Evolutionary conservation across 2,888 invertebrate genomes (phyloP), one percentile per base, ranked within the genome.

Genomic region (Apamea anceps): DNA sequence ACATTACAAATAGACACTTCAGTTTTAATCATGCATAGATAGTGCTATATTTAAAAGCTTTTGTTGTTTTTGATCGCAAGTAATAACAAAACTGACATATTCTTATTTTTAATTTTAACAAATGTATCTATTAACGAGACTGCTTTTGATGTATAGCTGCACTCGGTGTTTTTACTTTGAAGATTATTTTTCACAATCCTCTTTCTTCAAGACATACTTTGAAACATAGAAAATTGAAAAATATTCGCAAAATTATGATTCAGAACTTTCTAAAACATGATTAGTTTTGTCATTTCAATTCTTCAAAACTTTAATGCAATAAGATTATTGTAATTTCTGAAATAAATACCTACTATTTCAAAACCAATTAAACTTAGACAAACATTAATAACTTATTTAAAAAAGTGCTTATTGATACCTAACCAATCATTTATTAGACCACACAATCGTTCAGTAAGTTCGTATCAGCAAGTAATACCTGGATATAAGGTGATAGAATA

Each of bases 201-300:
- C 42, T 67, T 6, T 32, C 32, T 76, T 48, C 3, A 10, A n/a
- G 25, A 74, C 13, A 42, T 8, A 63, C 13, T 72, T 68, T 72
- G 32, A 66, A 2, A 72, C 15, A 67, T 57, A 67, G 60, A 51
- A 66, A 54, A 79, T 72, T 76, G 18, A 4, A 62, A 74, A 82
- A 45, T 45, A 45, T n/a, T 84, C 10, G 1, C 25, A 54, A 68
- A 62, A 63, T 54, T 84, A 25, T 10, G 28, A 54, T 70, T n/a
- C 3, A 37, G 25, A 72, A 28, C 8, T 84, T 79, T 71, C 7
- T 18, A 48, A 57, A 67, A 32, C 15, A 15, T 54, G 12, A 67
- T 81, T 81, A 21, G 48, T 82, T 82, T 84, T 63, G 32, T 54
- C 21, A 72, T 79, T 84, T 51, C 15, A 57, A 83, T 54, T 51